A percentile compares a stretch with the other conserved stretches of the same genome.
Conservation (phyloP, 1,140 invertebrate species). For the Rhopalosiphum maidis region DNA sequence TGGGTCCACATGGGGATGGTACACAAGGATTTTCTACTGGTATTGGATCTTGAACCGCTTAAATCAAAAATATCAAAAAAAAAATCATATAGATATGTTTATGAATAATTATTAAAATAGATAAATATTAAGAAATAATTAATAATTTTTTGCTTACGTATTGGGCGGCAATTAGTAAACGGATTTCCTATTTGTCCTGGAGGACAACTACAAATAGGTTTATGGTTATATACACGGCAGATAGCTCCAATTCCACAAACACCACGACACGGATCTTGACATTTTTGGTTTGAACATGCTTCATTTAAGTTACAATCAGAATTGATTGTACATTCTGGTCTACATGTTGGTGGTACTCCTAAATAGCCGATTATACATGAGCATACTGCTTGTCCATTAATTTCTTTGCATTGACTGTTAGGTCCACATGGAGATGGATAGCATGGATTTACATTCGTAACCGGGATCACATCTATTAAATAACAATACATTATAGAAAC, state of each 20-base stretch:
- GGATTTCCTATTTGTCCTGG: constrained; percentile 73
- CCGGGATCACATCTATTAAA: constrained; percentile 60
- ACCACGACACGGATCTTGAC: constrained; percentile 72
- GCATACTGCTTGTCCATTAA: constrained; percentile 71
- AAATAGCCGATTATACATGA: constrained; percentile 67
- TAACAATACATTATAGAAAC: background rate
- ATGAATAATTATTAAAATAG: background rate
- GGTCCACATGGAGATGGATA: constrained; percentile 75
- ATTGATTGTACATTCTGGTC: constrained; percentile 73
- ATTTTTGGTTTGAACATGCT: constrained; percentile 72
- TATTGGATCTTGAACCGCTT: constrained; percentile 58
- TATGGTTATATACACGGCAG: constrained; percentile 73
- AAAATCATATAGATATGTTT: background rate
- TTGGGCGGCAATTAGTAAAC: constrained; percentile 70
- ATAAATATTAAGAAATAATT: background rate
- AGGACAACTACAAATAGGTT: constrained; percentile 73
- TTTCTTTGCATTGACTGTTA: constrained; percentile 72
- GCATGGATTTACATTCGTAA: constrained; percentile 68
- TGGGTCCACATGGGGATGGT: constrained; percentile 81
- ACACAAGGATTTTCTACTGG: constrained; percentile 74
- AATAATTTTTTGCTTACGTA: constrained; percentile 67
- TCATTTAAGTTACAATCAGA: constrained; percentile 69
- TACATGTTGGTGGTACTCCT: constrained; percentile 66
- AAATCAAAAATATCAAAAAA: background rate
- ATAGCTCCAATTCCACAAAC: constrained; percentile 71